Base-by-base conservation (phyloP, 2,797 vertebrate genomes). In the Gorsachius magnificus region DNA sequence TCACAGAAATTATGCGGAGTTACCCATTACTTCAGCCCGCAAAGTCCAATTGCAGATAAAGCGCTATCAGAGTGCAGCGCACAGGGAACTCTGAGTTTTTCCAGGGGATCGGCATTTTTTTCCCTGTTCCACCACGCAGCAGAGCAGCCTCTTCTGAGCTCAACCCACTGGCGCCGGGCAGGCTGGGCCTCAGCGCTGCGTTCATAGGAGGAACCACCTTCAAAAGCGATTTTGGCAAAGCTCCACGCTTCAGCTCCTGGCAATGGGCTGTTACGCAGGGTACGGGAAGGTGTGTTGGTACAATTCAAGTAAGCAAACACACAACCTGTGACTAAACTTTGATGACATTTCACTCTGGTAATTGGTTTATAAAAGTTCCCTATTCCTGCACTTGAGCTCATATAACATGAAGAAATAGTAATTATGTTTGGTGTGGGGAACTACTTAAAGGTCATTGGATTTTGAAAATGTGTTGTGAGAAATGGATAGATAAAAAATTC, bases 331-430 rank as follows among this genome's bases (percentile, higher is more conserved):
- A 87, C 33, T 64, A 74, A 96, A 77, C 84, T 56, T 20, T 28
- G 81, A 41, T 68, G 81, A 65, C 57, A 25, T 83, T 83, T 89
- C 76, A 35, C 24, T 65, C 46, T 38, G 46, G 35, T 38, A 56
- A 83, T 54, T 45, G 54, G 66, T 92, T 92, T 89, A 35, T 57
- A 75, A 18, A 89, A 78, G 82, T 78, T 93, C 82, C 76, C 79
- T 85, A 58, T 97, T 95, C 92, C 94, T 16, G 16, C 78, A 92
- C 36, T 95, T 36, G 33, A 81, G 72, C 36, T 95, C 68, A 33
- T 72, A 68, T 87, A 93, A 56, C 24, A n/a, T 94, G 95, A 93
- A 89, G 78, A 96, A 97, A 93, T 87, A 31, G n/a, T 65, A 64
- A 48, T 74, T 94, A 56, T 70, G 81, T 95, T 74, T 78, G 70